These are phyloP conservation scores for Chelonia mydas DNA, from an alignment of 2,797 vertebrate genomes.

Conservation along the genomic window DNA sequence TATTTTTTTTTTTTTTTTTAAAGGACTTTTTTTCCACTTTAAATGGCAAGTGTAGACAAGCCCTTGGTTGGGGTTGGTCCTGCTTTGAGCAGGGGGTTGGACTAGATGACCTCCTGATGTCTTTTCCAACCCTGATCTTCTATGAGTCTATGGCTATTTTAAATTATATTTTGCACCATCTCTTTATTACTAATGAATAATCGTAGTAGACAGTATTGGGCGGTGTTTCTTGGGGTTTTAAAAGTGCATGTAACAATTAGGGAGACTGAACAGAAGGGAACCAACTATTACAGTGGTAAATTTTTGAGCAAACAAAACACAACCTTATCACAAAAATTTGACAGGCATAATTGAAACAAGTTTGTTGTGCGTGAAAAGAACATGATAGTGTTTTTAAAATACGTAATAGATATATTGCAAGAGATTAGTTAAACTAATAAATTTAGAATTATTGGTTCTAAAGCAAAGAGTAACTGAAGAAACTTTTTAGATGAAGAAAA, in stretches of 20 bases:
- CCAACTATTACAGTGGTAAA: background rate
- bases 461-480: background rate
- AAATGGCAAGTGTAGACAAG: too few species aligned
- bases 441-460: background rate
- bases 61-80: too few species aligned
- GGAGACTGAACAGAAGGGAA: background rate
- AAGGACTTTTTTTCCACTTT: too few species aligned
- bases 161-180: background rate
- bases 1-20: too few species aligned
- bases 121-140: too few species aligned
- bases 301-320: background rate
- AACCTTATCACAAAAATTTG: background rate
- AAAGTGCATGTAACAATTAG: background rate
- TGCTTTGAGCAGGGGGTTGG: too few species aligned
- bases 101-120: too few species aligned
- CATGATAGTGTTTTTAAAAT: background rate
- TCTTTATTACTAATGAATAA: background rate
- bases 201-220: background rate
- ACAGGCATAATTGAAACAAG: background rate
- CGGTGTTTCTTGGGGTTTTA: background rate
- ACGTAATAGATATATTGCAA: background rate
- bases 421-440: background rate
- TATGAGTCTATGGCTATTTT: background rate
- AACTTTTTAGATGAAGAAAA: background rate
- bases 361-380: background rate